A percentile compares a stretch with the other conserved stretches of the same genome.
Evolutionary conservation across 2,113 vertebrate genomes (phyloP).

Genomic region (Limnothrissa miodon): DNA sequence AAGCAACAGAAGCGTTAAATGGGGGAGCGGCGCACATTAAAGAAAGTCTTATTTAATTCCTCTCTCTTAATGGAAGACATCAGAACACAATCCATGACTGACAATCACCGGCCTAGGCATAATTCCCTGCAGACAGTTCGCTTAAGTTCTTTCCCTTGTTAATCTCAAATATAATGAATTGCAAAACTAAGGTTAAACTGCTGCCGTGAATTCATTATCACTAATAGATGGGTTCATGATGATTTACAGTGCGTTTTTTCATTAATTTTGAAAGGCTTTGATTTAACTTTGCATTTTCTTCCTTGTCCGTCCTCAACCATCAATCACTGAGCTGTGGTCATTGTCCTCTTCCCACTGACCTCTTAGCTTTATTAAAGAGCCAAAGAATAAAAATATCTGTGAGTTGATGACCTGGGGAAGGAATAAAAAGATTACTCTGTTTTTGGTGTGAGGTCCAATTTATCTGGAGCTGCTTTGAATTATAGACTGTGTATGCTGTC

Average conservation of each 20-base stretch:
- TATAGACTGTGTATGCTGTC: slow-evolving; percentile 67
- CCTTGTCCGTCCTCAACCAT: slow-evolving; percentile 57
- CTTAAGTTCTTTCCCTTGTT: slow-evolving; percentile 76
- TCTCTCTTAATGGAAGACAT: slow-evolving; percentile 74
- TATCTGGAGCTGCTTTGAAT: slow-evolving; percentile 62
- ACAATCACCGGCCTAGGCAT: slow-evolving; percentile 68
- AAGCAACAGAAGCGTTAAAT: slow-evolving; percentile 67
- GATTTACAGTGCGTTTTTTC: slow-evolving; percentile 73
- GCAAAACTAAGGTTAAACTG: slow-evolving; percentile 80
- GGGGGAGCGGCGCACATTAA: slow-evolving; percentile 63
- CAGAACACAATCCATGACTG: slow-evolving; percentile 74
- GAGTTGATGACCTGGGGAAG: slow-evolving; percentile 50
- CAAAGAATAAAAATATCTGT: slow-evolving; percentile 61
- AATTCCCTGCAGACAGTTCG: slow-evolving; percentile 74
- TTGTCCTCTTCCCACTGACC: slow-evolving; percentile 68
- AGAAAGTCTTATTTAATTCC: slow-evolving; percentile 77
- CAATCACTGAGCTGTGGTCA: slow-evolving; percentile 64
- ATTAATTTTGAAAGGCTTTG: slow-evolving; percentile 70
- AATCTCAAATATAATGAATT: slow-evolving; percentile 80
- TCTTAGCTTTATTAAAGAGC: slow-evolving; percentile 56
- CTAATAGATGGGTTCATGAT: slow-evolving; percentile 75
- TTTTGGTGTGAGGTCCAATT: slow-evolving; percentile 65
- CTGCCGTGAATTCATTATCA: slow-evolving; percentile 77
- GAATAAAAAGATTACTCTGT: slow-evolving; percentile 56
- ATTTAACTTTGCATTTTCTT: slow-evolving; percentile 62